These are phyloP conservation scores for Lamellibrachia satsuma DNA, from an alignment of 2,888 invertebrate species.

Conservation along the genomic window DNA sequence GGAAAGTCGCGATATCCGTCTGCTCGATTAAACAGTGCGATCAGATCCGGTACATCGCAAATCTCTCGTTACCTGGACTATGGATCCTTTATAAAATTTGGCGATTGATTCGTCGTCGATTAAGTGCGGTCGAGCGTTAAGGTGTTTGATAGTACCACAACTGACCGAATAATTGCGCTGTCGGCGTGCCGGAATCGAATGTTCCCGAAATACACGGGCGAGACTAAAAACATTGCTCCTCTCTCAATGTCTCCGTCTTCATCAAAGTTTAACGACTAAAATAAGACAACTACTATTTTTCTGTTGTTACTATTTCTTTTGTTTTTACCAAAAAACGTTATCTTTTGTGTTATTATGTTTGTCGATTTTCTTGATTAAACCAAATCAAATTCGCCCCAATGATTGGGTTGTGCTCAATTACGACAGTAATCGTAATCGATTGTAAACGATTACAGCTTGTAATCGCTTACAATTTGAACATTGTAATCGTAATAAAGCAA, in stretches of 20 bases:
- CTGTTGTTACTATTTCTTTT: background rate
- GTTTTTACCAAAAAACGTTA: background rate
- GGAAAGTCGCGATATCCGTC: background rate
- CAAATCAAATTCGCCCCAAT: background rate
- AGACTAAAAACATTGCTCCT: background rate
- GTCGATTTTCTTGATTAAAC: background rate
- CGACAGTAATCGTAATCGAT: background rate
- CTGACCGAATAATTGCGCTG: background rate
- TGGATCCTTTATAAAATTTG: background rate
- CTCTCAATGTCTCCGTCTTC: background rate
- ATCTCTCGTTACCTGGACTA: background rate
- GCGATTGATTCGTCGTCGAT: background rate
- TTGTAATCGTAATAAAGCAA: too few relatives aligned
- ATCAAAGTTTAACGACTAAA: background rate
- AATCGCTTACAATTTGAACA: background rate
- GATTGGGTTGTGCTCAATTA: background rate
- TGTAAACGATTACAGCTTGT: background rate
- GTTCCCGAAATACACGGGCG: background rate
- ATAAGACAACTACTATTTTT: background rate
- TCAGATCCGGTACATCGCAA: background rate
- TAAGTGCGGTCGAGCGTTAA: background rate
- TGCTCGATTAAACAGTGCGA: background rate
- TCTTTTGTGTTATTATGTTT: background rate
- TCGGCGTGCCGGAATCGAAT: background rate
- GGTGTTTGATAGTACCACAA: background rate